Conservation (phyloP, 92 coral and sea anemone genomes). For the Porites rus region DNA sequence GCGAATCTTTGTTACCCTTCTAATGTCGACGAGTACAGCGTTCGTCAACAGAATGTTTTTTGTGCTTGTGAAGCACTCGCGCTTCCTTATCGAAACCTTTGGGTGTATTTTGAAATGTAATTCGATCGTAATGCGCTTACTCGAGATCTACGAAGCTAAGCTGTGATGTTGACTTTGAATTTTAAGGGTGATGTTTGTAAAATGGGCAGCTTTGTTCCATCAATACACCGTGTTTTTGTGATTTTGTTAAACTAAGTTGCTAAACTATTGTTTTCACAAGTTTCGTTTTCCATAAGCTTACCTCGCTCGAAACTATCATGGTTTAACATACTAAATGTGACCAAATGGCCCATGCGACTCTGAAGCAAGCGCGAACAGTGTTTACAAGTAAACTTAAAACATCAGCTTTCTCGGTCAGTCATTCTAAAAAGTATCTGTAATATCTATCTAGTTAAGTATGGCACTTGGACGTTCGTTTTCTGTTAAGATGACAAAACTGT, state of each 20-base stretch:
- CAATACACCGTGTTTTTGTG: not conserved
- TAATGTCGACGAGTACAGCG: not conserved
- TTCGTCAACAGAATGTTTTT: not conserved
- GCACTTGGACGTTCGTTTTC: too few relatives aligned
- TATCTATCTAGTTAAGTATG: not conserved
- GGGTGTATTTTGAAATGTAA: constrained; percentile 33
- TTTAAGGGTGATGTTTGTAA: constrained; percentile 11
- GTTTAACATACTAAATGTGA: not conserved
- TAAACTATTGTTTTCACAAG: not conserved
- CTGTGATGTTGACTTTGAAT: constrained; percentile 24
- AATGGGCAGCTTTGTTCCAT: not conserved
- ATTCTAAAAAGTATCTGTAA: not conserved
- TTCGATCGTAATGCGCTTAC: constrained; percentile 28
- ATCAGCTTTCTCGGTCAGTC: not conserved
- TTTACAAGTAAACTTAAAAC: not conserved
- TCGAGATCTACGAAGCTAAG: not conserved
- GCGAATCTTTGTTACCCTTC: not conserved
- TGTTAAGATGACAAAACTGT: not conserved
- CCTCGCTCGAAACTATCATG: not conserved
- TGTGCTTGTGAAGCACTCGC: constrained; percentile 3
- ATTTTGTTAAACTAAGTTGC: not conserved
- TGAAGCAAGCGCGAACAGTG: not conserved
- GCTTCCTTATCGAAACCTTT: not conserved
- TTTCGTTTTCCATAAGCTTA: not conserved
- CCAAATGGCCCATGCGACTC: too few relatives aligned